Evolutionary conservation across 2,113 vertebrate genomes (phyloP), one percentile per base, ranked within the genome.

Genomic region (Pygoscelis antarcticus): DNA sequence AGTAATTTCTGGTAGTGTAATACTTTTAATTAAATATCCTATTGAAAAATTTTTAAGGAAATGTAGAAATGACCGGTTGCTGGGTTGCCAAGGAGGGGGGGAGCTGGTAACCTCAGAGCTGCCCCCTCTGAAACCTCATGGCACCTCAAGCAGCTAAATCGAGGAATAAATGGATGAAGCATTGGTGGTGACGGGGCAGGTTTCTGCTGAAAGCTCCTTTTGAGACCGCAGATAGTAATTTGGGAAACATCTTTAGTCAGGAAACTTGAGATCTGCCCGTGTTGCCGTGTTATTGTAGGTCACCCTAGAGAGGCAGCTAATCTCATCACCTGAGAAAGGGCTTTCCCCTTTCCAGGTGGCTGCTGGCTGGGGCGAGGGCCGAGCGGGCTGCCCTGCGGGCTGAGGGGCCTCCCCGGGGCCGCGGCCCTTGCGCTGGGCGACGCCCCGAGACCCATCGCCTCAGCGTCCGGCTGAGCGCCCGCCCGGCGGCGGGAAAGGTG

Each of bases 261-360:
- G 38, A 23, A 32, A 1, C 2, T 2, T 2, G 8, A 9, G 60
- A 18, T 16, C 7, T 19, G 51, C 9, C 64, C 5, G 1, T 14
- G 2, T 3, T n/a, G 22, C 13, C 5, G 27, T 47, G 46, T 47
- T 47, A 47, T 11, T 51, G 22, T 6, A 32, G 79, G 27, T 19
- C 8, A 26, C n/a, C 11, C 6, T 3, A 3, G 20, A 7, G 38
- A 25, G 19, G 5, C 10, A 9, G 10, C 10, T 18, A 0, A 0
- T 22, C 4, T 34, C 25, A 0, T 10, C 36, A 0, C 21, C 12
- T 15, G 22, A 8, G 40, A 2, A 14, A 6, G 16, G 14, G 9
- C 44, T 36, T 36, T 17, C 10, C 12, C 34, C 11, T 6, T 7
- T 1, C 13, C 66, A 1, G 38, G 11, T 6, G 38, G 29, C 30